Percentiles rank a stretch among this genome's conserved stretches.
These are phyloP conservation scores for Hyla sarda DNA, from an alignment of 2,113 vertebrate species.

Conservation along the genomic window DNA sequence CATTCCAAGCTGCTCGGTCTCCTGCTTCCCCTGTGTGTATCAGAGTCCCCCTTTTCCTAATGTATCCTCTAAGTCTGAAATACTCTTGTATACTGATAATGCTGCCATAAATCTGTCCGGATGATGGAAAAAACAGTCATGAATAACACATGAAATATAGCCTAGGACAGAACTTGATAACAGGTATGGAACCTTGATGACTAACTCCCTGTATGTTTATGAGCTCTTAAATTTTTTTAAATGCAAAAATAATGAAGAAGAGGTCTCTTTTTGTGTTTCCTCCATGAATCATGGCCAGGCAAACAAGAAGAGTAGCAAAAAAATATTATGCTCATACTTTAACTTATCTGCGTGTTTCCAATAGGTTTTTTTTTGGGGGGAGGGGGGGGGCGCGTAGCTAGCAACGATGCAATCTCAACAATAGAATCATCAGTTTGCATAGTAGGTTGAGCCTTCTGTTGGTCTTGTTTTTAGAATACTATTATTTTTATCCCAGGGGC, in stretches of 20 bases:
- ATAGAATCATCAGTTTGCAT: not conserved
- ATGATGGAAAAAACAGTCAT: slow-evolving; percentile 32
- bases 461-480: too few relatives aligned
- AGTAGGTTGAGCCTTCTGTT: too few relatives aligned
- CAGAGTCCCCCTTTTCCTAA: slow-evolving; percentile 31
- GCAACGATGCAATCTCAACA: not conserved
- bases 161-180: too few relatives aligned
- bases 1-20: slow-evolving; percentile 31
- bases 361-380: too few relatives aligned
- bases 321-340: not conserved
- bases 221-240: not conserved
- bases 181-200: slow-evolving; percentile 14
- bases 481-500: too few relatives aligned
- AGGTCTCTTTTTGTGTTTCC: not conserved
- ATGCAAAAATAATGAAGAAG: not conserved
- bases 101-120: not conserved
- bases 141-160: slow-evolving; percentile 23
- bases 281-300: not conserved
- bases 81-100: slow-evolving; percentile 38
- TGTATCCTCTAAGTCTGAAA: slow-evolving; percentile 41
- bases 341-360: not conserved
- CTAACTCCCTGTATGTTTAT: slow-evolving; percentile 21
- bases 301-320: not conserved
- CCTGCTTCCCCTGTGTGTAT: not conserved
- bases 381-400: too few relatives aligned